Percentiles rank a stretch among this genome's conserved stretches.
Conservation (phyloP, 2,888 invertebrate genomes). For the Asteroscopus sphinx region DNA sequence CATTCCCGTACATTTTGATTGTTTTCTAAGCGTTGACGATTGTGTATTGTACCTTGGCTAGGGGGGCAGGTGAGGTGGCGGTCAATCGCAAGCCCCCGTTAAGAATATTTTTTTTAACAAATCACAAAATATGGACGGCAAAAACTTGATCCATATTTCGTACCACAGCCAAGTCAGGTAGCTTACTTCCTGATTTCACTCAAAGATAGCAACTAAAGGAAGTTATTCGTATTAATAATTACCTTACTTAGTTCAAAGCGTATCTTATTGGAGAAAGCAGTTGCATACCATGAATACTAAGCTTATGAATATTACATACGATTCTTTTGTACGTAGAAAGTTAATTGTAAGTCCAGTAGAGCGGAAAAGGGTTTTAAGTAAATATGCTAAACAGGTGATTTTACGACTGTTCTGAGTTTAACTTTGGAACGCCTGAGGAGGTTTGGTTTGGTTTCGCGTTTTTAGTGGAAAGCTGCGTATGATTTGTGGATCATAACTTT, state of each 20-base stretch:
- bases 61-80: too few species aligned
- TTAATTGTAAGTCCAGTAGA: conserved; percentile 51
- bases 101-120: conserved; percentile 12
- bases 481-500: conserved; percentile 18
- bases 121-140: not conserved
- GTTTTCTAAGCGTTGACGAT: too few species aligned
- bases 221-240: conserved; percentile 53
- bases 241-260: conserved; percentile 47
- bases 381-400: conserved; percentile 69
- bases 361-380: conserved; percentile 61
- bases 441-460: conserved; percentile 27
- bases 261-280: conserved; percentile 53
- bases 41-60: too few species aligned
- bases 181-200: conserved; percentile 36
- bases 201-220: conserved; percentile 42
- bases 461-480: conserved; percentile 14
- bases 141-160: conserved; percentile 3
- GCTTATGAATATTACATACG: conserved; percentile 71
- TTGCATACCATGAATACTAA: conserved; percentile 66
- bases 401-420: conserved; percentile 51
- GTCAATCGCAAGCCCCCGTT: too few species aligned
- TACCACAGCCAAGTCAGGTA: not conserved
- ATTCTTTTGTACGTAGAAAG: conserved; percentile 65
- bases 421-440: conserved; percentile 43
- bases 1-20: too few species aligned